Conservation (phyloP, 2,888 invertebrate species). For the Peribatodes rhomboidaria region DNA sequence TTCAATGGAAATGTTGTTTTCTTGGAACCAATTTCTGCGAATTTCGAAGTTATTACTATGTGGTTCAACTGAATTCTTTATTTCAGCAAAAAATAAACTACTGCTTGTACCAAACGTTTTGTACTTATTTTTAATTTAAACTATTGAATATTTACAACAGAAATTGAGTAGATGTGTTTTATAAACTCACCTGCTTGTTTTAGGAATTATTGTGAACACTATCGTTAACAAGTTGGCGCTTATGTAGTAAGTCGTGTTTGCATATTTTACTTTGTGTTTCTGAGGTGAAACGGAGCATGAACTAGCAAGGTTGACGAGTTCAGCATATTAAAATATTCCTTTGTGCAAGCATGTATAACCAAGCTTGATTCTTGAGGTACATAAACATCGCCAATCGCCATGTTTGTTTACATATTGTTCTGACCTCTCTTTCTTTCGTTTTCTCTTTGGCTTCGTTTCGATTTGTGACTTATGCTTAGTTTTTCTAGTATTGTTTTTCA, state of each 20-base stretch:
- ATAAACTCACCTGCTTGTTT: not conserved
- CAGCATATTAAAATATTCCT: conserved; percentile 60
- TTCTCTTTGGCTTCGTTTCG: conserved; percentile 10
- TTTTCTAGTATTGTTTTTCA: conserved; percentile 3
- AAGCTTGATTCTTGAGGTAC: conserved; percentile 15
- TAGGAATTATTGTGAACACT: too few relatives aligned
- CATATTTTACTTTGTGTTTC: conserved; percentile 44
- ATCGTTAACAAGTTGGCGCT: not conserved
- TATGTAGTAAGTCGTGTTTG: not conserved
- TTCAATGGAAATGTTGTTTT: too few relatives aligned
- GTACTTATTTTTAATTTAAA: too few relatives aligned
- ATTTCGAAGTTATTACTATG: not conserved
- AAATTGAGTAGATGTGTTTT: too few relatives aligned
- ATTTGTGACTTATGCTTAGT: not conserved
- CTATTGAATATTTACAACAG: too few relatives aligned
- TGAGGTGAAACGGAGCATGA: conserved; percentile 61
- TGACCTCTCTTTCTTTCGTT: conserved; percentile 23
- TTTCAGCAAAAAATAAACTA: not conserved
- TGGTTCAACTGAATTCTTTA: not conserved
- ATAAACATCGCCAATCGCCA: conserved; percentile 32
- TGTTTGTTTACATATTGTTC: conserved; percentile 47
- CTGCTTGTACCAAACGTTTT: too few relatives aligned
- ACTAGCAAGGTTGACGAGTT: conserved; percentile 63
- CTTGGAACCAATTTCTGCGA: not conserved
- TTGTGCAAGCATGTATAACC: conserved; percentile 47